Evolutionary conservation across 2,888 invertebrate species (phyloP).

Genomic region (Andricus curvator): DNA sequence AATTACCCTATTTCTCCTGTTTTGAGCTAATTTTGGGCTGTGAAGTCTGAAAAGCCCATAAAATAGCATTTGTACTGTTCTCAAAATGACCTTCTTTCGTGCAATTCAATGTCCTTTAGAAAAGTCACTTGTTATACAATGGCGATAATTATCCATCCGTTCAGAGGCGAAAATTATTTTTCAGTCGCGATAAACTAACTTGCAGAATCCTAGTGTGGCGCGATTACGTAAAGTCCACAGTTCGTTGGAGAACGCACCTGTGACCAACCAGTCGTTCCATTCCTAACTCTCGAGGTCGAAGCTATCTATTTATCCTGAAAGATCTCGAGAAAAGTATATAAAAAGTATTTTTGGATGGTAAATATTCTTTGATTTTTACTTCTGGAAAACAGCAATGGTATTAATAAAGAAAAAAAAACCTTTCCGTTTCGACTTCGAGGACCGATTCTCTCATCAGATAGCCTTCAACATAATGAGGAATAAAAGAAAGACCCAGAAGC

Average conservation of each 20-base stretch:
- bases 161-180: conserved; percentile 13
- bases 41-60: background rate
- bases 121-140: background rate
- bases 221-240: conserved; percentile 36
- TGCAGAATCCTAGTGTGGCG: conserved; percentile 18
- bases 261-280: conserved; percentile 5
- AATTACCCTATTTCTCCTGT: no score
- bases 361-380: no score
- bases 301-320: conserved; percentile 12
- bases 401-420: no score
- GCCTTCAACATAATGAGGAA: no score
- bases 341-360: no score
- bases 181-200: conserved; percentile 1
- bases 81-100: background rate
- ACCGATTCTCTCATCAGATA: no score
- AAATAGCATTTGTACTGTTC: conserved; percentile 1
- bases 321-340: no score
- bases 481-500: no score
- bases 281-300: conserved; percentile 36
- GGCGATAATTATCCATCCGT: background rate
- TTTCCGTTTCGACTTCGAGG: no score
- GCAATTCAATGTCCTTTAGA: conserved; percentile 21
- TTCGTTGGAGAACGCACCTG: conserved; percentile 34
- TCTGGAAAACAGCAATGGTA: no score
- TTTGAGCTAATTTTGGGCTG: no score